These are phyloP conservation scores for Dysmachus trigonus DNA, from an alignment of 2,888 invertebrate genomes.

Conservation along the genomic window DNA sequence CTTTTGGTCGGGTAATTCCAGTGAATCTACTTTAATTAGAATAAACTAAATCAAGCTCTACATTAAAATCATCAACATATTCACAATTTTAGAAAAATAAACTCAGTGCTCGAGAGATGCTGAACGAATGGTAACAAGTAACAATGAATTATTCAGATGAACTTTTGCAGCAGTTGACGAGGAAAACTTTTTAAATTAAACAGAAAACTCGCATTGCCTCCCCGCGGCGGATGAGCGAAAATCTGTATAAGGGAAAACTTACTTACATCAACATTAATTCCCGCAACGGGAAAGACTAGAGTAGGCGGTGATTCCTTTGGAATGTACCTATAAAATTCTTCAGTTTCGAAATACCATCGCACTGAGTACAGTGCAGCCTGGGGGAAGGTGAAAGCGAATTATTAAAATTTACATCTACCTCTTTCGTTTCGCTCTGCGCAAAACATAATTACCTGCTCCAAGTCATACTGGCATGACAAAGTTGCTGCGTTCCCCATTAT, in stretches of 20 bases:
- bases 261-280: conserved; percentile 72
- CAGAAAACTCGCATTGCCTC: not conserved
- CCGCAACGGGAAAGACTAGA: conserved; percentile 67
- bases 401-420: conserved; percentile 18
- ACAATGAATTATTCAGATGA: not conserved
- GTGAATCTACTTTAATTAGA: not conserved
- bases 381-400: conserved; percentile 42
- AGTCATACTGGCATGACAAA: conserved; percentile 64
- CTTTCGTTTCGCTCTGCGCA: not conserved
- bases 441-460: conserved; percentile 61
- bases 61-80: not conserved
- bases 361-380: conserved; percentile 69
- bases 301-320: conserved; percentile 70
- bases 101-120: not conserved
- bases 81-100: not conserved
- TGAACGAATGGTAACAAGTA: not conserved
- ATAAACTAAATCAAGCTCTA: not conserved
- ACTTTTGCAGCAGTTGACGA: not conserved
- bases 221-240: not conserved
- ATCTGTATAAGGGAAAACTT: not conserved
- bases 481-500: conserved; percentile 65
- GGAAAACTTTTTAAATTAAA: not conserved
- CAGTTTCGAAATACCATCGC: conserved; percentile 71
- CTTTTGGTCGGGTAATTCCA: not conserved
- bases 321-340: conserved; percentile 72